Evolutionary conservation across 2,888 invertebrate genomes (phyloP).

Genomic region (Linnaemya vulpina): DNA sequence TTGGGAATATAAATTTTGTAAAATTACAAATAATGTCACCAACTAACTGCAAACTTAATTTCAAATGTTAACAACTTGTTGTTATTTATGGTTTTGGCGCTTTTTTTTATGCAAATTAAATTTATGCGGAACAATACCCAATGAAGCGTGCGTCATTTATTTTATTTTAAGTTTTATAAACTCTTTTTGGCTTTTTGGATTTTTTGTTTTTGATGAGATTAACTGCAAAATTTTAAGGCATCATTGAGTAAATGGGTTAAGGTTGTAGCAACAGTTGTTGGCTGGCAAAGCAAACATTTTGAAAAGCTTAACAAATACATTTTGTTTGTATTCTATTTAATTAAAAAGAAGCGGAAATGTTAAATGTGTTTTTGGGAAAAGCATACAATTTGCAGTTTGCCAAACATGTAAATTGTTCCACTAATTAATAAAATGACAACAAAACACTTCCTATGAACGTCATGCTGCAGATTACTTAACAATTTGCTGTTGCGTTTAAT

Average conservation of each 20-base stretch:
- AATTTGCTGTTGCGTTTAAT: neutral
- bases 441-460: neutral
- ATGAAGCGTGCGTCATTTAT: slow-evolving; percentile 50
- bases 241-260: slow-evolving; percentile 63
- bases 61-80: slow-evolving; percentile 59
- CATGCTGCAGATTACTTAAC: neutral
- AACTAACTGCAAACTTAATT: slow-evolving; percentile 18
- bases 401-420: neutral
- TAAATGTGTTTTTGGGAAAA: neutral
- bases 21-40: slow-evolving; percentile 14
- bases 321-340: neutral
- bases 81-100: neutral
- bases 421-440: neutral
- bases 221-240: slow-evolving; percentile 34
- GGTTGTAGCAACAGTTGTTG: slow-evolving; percentile 51
- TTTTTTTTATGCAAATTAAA: slow-evolving; percentile 7
- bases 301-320: neutral
- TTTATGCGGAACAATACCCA: slow-evolving; percentile 27
- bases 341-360: neutral
- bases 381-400: neutral
- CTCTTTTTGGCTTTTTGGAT: too few relatives aligned
- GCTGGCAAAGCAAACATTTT: neutral
- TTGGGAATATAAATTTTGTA: neutral
- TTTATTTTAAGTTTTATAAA: neutral
- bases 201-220: slow-evolving; percentile 46